phyloP scores from a whole-genome alignment of 2,113 vertebrate species.

The Sialia sialis region DNA sequence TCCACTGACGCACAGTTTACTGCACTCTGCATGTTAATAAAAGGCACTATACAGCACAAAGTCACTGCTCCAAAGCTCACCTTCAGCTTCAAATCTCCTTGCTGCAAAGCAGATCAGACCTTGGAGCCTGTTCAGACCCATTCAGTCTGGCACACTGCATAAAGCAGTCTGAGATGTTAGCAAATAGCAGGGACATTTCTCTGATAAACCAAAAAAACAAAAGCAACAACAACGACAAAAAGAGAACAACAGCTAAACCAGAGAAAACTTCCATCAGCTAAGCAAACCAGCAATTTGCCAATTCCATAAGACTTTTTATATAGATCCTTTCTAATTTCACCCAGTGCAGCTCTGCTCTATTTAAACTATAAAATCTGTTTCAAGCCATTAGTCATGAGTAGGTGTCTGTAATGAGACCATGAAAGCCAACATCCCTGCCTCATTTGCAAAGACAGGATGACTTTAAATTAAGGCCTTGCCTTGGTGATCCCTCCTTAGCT shows the following conservation, averaged over 20 bases:
- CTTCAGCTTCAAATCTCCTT: constrained; percentile 22
- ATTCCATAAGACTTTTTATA: not conserved
- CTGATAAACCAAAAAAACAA: not conserved
- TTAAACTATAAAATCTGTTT: constrained; percentile 14
- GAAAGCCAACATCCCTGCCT: not conserved
- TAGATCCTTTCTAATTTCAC: not conserved
- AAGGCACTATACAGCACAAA: not conserved
- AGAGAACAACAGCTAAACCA: not conserved
- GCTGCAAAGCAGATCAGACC: constrained; percentile 28
- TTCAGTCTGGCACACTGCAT: not conserved
- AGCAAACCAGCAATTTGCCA: not conserved
- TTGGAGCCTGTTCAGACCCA: constrained; percentile 28
- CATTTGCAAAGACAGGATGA: not conserved
- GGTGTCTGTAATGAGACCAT: not conserved
- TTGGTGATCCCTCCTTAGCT: not conserved
- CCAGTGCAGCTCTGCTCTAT: not conserved
- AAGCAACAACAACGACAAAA: not conserved
- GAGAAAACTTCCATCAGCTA: not conserved
- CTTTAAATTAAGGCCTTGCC: not conserved
- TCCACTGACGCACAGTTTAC: not conserved
- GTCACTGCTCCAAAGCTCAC: constrained; percentile 42
- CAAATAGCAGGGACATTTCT: not conserved
- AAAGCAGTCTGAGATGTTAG: not conserved
- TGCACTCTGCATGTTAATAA: constrained; percentile 22
- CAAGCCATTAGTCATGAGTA: constrained; percentile 14